Conservation (phyloP, 2,797 vertebrate genomes). For the Geotrypetes seraphini region DNA sequence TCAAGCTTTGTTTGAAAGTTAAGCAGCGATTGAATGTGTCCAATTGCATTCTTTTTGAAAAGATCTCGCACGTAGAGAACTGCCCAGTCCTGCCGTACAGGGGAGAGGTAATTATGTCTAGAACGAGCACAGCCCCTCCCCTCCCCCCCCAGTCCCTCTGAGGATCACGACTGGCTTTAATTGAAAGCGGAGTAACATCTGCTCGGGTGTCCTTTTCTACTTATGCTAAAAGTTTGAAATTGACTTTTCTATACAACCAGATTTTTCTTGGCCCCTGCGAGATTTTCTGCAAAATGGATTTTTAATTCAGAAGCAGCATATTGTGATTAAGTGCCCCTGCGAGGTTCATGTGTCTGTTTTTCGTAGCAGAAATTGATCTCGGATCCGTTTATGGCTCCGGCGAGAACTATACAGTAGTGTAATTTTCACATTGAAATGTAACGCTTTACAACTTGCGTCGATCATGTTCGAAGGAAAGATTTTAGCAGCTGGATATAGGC, state of each 20-base stretch:
- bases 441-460: slow-evolving; percentile 28
- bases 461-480: slow-evolving; percentile 33
- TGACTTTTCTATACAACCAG: slow-evolving; percentile 34
- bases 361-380: slow-evolving; percentile 31
- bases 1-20: no score
- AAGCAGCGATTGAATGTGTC: no score
- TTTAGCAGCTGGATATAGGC: slow-evolving; percentile 10
- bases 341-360: slow-evolving; percentile 42
- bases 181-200: slow-evolving; percentile 22
- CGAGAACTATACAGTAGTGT: slow-evolving; percentile 29
- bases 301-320: slow-evolving; percentile 36
- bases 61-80: not conserved
- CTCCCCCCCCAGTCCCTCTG: not conserved
- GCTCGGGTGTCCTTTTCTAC: slow-evolving; percentile 17
- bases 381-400: slow-evolving; percentile 40
- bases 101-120: slow-evolving; percentile 2
- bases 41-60: no score
- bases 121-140: slow-evolving; percentile 6
- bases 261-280: slow-evolving; percentile 27
- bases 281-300: slow-evolving; percentile 35
- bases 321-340: slow-evolving; percentile 42
- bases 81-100: slow-evolving; percentile 1
- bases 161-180: slow-evolving; percentile 13
- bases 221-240: slow-evolving; percentile 30
- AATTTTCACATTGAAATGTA: slow-evolving; percentile 34